A percentile compares a stretch with the other conserved stretches of the same genome.
phyloP scores from a whole-genome alignment of 1,140 invertebrate genomes.

The Chironomus tepperi region DNA sequence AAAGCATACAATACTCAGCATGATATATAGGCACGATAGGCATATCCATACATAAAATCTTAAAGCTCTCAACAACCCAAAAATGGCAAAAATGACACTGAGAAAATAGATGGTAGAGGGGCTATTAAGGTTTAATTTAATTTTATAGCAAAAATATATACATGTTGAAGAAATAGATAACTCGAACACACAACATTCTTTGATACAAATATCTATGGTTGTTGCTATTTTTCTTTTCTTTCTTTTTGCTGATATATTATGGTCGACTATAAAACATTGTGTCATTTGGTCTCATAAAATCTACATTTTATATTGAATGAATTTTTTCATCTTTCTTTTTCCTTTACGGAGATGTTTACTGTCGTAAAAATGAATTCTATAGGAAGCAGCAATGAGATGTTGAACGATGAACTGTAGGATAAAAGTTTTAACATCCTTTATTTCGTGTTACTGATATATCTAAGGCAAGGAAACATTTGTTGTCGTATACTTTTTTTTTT shows the following conservation, averaged over 20 bases:
- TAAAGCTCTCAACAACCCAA: neutral
- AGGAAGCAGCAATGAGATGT: no score
- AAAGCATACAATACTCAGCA: neutral
- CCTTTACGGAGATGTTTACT: neutral
- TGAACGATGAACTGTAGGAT: no score
- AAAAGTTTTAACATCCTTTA: no score
- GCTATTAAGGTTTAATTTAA: slow-evolving; percentile 14
- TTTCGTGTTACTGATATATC: no score
- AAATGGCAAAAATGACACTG: neutral
- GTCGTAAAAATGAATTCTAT: neutral
- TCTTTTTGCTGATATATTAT: neutral
- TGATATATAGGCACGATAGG: neutral
- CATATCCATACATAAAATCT: neutral
- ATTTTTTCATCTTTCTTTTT: neutral
- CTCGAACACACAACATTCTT: neutral
- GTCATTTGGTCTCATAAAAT: neutral
- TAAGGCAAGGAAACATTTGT: no score
- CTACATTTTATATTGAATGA: slow-evolving; percentile 3
- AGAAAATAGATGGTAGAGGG: neutral
- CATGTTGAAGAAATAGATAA: no score
- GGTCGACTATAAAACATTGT: neutral
- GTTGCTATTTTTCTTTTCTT: neutral
- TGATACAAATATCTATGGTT: neutral
- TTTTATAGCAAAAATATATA: neutral
- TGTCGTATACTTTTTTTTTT: no score